A percentile compares a stretch with the other conserved stretches of the same genome.
Evolutionary conservation across 2,888 invertebrate genomes (phyloP).

Genomic region (Apamea crenata): DNA sequence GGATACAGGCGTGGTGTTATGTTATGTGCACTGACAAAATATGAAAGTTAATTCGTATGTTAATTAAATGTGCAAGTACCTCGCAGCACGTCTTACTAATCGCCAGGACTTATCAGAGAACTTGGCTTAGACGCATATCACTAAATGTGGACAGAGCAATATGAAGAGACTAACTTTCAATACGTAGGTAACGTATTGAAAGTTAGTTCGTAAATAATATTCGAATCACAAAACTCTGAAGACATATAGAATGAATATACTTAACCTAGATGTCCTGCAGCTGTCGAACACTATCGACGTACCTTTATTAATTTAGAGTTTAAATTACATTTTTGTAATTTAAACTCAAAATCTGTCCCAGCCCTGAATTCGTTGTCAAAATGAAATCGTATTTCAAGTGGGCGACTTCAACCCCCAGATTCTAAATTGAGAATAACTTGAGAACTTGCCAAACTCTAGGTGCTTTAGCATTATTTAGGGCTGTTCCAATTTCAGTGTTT

Average conservation of each 20-base stretch:
- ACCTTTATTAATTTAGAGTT: not conserved
- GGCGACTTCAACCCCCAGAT: not conserved
- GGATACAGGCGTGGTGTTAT: not conserved
- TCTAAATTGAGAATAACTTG: not conserved
- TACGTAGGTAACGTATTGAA: not conserved
- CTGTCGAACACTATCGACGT: not conserved
- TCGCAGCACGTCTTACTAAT: not conserved
- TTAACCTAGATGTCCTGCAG: not conserved
- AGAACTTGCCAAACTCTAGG: not conserved
- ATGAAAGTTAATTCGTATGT: not conserved
- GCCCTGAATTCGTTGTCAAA: conserved; percentile 15
- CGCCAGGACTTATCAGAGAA: not conserved
- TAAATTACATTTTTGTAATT: not conserved
- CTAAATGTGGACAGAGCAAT: not conserved
- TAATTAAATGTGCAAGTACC: not conserved
- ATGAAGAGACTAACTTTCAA: too few species aligned
- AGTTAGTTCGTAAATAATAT: conserved; percentile 16
- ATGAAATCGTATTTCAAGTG: conserved; percentile 12
- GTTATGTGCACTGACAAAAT: not conserved
- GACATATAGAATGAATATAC: not conserved
- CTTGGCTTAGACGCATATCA: not conserved
- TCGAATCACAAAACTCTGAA: not conserved
- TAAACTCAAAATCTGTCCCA: not conserved
- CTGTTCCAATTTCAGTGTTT: not conserved
- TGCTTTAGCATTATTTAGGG: not conserved